Percentiles rank a stretch among this genome's conserved stretches.
These are phyloP conservation scores for Siderastrea siderea DNA, from an alignment of 92 coral and sea anemone genomes.

Conservation along the genomic window DNA sequence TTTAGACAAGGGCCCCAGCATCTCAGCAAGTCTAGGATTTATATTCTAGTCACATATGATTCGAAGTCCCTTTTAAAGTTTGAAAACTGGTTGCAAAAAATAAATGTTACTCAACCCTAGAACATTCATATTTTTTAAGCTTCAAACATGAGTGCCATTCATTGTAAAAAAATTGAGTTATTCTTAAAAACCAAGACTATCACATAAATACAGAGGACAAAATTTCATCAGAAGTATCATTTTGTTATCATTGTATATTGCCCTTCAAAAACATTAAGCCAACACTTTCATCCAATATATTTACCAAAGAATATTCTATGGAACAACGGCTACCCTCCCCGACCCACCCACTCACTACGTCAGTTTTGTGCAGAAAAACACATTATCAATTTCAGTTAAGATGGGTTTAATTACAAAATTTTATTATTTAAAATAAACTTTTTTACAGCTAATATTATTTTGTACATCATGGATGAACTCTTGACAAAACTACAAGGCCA, in stretches of 20 bases:
- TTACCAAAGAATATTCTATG: constrained; percentile 5
- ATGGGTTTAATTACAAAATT: not conserved
- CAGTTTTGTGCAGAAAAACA: not conserved
- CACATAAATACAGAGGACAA: not conserved
- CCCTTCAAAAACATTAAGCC: constrained; percentile 1
- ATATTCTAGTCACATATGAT: not conserved
- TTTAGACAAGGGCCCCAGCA: not conserved
- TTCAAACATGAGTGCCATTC: not conserved
- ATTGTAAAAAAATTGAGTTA: not conserved
- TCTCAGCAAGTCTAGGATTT: not conserved
- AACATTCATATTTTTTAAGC: not conserved
- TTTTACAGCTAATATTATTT: not conserved
- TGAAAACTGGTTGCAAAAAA: not conserved
- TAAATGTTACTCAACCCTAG: not conserved
- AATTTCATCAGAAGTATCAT: not conserved
- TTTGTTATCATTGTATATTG: constrained; percentile 2
- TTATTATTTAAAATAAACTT: not conserved
- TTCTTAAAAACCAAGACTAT: not conserved
- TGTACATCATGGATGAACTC: not conserved
- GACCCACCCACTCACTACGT: not conserved
- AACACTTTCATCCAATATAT: not conserved
- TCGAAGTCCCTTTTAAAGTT: not conserved
- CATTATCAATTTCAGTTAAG: constrained; percentile 5
- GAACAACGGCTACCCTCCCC: not conserved
- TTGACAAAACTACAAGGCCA: not conserved